phyloP scores from a whole-genome alignment of 2,113 vertebrate species.

The Osmerus eperlanus region DNA sequence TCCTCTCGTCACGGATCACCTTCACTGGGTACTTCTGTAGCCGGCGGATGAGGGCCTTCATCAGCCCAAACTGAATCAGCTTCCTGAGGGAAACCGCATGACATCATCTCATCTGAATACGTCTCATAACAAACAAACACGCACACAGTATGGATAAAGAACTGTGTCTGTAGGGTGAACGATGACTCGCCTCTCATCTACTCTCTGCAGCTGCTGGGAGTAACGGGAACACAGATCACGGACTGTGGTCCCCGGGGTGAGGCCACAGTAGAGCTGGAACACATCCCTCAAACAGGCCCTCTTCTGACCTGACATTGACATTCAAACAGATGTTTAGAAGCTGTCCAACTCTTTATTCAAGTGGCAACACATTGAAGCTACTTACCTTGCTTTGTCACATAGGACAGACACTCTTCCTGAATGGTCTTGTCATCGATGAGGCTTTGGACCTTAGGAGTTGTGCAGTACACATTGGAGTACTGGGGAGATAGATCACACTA shows the following conservation, averaged over 20 bases:
- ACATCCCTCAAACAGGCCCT: conserved; percentile 86
- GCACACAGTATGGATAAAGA: background rate
- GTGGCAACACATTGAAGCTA: background rate
- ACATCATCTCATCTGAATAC: background rate
- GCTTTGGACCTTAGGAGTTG: conserved; percentile 91
- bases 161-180: background rate
- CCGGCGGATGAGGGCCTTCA: conserved; percentile 91
- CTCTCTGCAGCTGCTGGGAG: conserved; percentile 87
- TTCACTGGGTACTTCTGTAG: conserved; percentile 97
- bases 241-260: conserved; percentile 74
- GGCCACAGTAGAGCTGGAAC: conserved; percentile 74
- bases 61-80: conserved; percentile 94
- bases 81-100: conserved; percentile 69
- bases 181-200: conserved; percentile 86
- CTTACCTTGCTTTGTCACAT: conserved; percentile 89
- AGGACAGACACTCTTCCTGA: conserved; percentile 90
- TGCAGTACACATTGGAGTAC: conserved; percentile 98
- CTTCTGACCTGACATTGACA: conserved; percentile 79
- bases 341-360: too few species aligned
- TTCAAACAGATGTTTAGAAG: background rate
- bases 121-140: background rate
- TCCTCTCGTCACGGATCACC: conserved; percentile 81
- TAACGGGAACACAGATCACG: conserved; percentile 82
- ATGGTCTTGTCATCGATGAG: conserved; percentile 91
- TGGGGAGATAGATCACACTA: conserved; percentile 41